Conservation (phyloP, 2,797 vertebrate genomes). For the Pristis pectinata region DNA sequence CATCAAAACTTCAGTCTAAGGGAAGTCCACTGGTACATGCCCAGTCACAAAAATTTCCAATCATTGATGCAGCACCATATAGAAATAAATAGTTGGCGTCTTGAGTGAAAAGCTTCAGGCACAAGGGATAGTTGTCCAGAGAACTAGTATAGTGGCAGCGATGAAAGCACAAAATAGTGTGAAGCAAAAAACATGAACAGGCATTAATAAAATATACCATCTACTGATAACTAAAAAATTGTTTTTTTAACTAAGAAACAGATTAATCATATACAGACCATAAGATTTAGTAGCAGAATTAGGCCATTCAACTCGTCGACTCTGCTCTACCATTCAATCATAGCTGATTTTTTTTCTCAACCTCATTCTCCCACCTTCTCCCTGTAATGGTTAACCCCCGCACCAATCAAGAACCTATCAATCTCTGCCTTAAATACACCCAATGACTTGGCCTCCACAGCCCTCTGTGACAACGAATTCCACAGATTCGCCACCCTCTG, state of each 20-base stretch:
- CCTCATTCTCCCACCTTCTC: too few species aligned
- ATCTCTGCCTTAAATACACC: too few species aligned
- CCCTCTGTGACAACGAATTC: too few species aligned
- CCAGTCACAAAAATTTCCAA: not conserved
- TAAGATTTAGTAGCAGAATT: too few species aligned
- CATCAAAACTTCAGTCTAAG: not conserved
- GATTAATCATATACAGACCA: not conserved
- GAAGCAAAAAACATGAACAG: not conserved
- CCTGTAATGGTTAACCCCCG: too few species aligned
- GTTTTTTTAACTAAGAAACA: not conserved
- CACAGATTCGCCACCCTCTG: too few species aligned
- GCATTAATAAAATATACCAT: not conserved
- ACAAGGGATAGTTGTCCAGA: not conserved
- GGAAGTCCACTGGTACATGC: not conserved
- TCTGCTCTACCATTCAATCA: too few species aligned
- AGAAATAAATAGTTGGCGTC: not conserved
- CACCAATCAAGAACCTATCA: too few species aligned
- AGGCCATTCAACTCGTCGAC: too few species aligned
- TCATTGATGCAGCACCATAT: not conserved
- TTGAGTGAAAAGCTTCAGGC: not conserved
- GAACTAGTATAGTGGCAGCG: not conserved
- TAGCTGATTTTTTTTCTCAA: too few species aligned
- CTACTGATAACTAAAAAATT: not conserved
- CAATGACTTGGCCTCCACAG: too few species aligned
- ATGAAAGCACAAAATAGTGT: not conserved